Conservation (phyloP, 2,888 invertebrate genomes). For the Neria commutata region DNA sequence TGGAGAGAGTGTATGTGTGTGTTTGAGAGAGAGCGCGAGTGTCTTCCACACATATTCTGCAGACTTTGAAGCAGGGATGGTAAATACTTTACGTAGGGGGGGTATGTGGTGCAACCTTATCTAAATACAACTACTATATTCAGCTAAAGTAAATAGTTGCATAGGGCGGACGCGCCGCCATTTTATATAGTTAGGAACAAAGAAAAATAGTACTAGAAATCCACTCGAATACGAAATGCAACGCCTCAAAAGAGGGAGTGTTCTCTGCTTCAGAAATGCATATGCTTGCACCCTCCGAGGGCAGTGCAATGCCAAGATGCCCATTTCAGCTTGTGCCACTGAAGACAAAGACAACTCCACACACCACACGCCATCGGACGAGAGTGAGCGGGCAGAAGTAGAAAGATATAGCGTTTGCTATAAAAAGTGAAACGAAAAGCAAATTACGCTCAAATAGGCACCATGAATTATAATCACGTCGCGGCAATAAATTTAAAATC, state of each 20-base stretch:
- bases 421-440: conserved; percentile 6
- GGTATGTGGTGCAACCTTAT: not conserved
- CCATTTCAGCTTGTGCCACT: not conserved
- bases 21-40: conserved; percentile 21
- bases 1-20: conserved; percentile 27
- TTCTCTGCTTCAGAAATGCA: not conserved
- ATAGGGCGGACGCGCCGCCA: not conserved
- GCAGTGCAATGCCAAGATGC: not conserved
- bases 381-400: not conserved
- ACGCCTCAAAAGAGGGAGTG: not conserved
- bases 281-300: not conserved
- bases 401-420: not conserved
- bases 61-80: not conserved
- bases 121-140: not conserved
- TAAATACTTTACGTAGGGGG: not conserved
- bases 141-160: not conserved
- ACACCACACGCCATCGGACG: not conserved
- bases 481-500: conserved; percentile 56
- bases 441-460: conserved; percentile 30
- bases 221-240: not conserved
- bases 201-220: not conserved
- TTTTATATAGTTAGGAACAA: not conserved
- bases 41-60: not conserved
- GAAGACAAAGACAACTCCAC: not conserved
- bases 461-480: conserved; percentile 58